phyloP scores from a whole-genome alignment of 2,797 vertebrate species.

The Anableps anableps region DNA sequence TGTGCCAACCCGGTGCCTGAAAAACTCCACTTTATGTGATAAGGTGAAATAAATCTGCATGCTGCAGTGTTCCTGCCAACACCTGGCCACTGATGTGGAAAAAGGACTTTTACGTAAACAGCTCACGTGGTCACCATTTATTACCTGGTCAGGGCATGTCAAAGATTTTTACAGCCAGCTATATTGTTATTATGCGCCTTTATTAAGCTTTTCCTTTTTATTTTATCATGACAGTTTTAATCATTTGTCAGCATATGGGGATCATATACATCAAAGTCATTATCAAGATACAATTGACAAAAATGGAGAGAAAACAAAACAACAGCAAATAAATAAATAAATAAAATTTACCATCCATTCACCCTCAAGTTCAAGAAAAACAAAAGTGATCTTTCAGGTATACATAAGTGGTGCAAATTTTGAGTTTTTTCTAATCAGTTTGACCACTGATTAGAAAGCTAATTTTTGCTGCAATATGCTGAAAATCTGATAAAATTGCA shows the following conservation, averaged over 20 bases:
- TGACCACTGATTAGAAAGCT: background rate
- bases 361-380: no score
- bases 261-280: background rate
- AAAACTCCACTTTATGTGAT: constrained; percentile 64
- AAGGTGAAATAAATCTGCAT: constrained; percentile 67
- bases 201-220: background rate
- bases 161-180: background rate
- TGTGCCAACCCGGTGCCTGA: constrained; percentile 63
- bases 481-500: background rate
- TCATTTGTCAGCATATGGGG: background rate
- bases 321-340: background rate
- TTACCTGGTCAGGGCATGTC: background rate
- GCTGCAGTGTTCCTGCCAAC: constrained; percentile 58
- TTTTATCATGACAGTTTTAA: background rate
- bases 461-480: background rate
- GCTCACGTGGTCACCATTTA: constrained; percentile 8
- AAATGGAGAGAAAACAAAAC: background rate
- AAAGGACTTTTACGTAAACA: constrained; percentile 44
- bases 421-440: background rate
- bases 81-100: constrained; percentile 37
- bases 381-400: no score
- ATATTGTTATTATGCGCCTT: background rate
- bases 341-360: no score
- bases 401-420: no score
- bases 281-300: background rate